Conservation (phyloP, 2,797 vertebrate species). For the Sternarchorhynchus goeldii region DNA sequence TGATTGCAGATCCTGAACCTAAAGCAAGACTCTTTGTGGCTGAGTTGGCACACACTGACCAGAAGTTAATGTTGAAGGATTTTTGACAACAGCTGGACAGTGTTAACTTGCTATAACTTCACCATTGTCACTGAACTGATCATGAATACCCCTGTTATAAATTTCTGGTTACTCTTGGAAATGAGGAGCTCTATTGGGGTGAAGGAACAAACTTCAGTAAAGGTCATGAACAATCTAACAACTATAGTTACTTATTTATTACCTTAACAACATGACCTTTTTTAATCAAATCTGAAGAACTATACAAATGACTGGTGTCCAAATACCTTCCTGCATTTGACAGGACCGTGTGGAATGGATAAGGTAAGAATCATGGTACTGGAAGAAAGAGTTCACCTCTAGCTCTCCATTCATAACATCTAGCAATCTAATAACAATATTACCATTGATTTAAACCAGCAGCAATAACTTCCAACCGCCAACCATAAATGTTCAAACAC, state of each 20-base stretch:
- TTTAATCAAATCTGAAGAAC: no score
- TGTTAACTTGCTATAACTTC: not conserved
- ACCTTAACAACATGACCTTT: no score
- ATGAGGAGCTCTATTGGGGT: not conserved
- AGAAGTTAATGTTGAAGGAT: not conserved
- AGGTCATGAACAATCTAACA: not conserved
- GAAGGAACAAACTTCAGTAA: not conserved
- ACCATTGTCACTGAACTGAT: not conserved
- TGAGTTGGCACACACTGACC: not conserved
- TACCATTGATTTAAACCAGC: not conserved
- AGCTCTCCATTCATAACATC: not conserved
- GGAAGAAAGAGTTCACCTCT: not conserved
- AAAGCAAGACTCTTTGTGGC: not conserved
- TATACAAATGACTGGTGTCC: no score
- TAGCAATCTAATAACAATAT: not conserved
- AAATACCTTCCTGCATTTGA: not conserved
- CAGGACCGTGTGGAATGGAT: not conserved
- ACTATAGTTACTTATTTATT: no score
- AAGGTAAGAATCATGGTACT: not conserved
- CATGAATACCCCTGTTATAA: slow-evolving; percentile 17
- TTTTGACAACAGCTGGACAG: not conserved
- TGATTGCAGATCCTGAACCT: no score
- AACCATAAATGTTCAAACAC: not conserved
- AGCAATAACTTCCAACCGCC: not conserved
- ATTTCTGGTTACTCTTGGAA: slow-evolving; percentile 24